Percentiles rank a stretch among this genome's conserved stretches.
Evolutionary conservation across 2,888 invertebrate genomes (phyloP).

Genomic region (Cordilura impudica): DNA sequence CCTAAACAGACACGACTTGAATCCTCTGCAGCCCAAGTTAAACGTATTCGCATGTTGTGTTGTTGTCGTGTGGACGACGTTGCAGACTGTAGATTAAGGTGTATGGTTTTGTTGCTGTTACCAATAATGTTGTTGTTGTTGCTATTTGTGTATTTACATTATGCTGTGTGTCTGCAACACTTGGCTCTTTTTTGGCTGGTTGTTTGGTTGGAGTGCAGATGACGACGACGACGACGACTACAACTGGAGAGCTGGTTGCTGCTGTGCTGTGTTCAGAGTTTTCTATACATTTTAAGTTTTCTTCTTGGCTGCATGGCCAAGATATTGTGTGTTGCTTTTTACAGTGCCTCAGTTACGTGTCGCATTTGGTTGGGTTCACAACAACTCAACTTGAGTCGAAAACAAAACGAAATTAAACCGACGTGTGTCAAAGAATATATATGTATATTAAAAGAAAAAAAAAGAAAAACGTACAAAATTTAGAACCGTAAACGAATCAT

Average conservation of each 20-base stretch:
- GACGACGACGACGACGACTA: constrained; percentile 22
- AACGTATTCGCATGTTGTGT: not conserved
- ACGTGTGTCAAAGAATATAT: constrained; percentile 40
- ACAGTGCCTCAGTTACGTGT: constrained; percentile 75
- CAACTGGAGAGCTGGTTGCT: constrained; percentile 31
- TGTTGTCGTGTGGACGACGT: constrained; percentile 21
- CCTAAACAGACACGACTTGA: not conserved
- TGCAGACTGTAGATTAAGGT: constrained; percentile 23
- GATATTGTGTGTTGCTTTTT: constrained; percentile 65
- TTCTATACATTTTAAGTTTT: constrained; percentile 41
- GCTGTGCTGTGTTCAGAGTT: constrained; percentile 45
- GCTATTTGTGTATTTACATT: constrained; percentile 13
- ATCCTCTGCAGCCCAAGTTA: not conserved
- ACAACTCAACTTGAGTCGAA: constrained; percentile 67
- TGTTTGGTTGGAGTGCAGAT: constrained; percentile 38
- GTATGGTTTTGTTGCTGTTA: not conserved
- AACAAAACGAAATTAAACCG: constrained; percentile 23
- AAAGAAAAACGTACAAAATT: constrained; percentile 6
- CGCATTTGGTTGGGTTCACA: constrained; percentile 78
- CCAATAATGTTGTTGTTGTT: constrained; percentile 28
- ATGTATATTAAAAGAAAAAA: constrained; percentile 29
- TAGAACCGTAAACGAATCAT: constrained; percentile 9
- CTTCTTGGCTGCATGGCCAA: constrained; percentile 62
- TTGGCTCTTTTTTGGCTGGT: constrained; percentile 19
- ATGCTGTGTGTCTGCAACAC: constrained; percentile 36